Percentiles rank a stretch among this genome's conserved stretches.
phyloP scores from a whole-genome alignment of 2,888 invertebrate species.

The Dione vanillae region DNA sequence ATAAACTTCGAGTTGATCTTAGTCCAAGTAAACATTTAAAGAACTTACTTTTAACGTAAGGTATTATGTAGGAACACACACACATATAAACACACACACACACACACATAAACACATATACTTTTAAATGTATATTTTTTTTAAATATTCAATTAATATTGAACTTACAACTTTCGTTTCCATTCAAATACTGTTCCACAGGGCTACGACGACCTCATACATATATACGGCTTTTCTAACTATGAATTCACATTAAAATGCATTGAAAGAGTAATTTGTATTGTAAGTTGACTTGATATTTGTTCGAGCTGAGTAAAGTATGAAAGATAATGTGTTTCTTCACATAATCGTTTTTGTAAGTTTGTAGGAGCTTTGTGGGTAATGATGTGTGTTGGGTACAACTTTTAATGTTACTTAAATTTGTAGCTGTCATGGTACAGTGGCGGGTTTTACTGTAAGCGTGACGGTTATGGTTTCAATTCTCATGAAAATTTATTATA shows the following conservation, averaged over 20 bases:
- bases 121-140: no score
- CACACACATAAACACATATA: neutral
- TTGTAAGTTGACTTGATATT: neutral
- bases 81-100: neutral
- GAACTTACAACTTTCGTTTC: neutral
- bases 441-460: no score
- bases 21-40: slow-evolving; percentile 55
- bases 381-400: neutral
- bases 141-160: neutral
- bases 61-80: neutral
- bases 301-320: neutral
- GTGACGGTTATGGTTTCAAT: no score
- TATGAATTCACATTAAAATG: neutral
- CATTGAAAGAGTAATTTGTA: neutral
- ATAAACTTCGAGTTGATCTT: slow-evolving; percentile 64
- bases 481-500: no score
- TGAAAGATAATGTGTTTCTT: neutral
- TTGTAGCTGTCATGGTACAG: no score
- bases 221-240: neutral
- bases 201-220: neutral
- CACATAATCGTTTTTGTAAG: neutral
- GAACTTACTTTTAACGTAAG: slow-evolving; percentile 34
- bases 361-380: neutral
- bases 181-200: neutral
- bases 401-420: neutral